Evolutionary conservation across 2,113 vertebrate species (phyloP), one percentile per base, ranked within the genome.

Genomic region (Peucedramus taeniatus): DNA sequence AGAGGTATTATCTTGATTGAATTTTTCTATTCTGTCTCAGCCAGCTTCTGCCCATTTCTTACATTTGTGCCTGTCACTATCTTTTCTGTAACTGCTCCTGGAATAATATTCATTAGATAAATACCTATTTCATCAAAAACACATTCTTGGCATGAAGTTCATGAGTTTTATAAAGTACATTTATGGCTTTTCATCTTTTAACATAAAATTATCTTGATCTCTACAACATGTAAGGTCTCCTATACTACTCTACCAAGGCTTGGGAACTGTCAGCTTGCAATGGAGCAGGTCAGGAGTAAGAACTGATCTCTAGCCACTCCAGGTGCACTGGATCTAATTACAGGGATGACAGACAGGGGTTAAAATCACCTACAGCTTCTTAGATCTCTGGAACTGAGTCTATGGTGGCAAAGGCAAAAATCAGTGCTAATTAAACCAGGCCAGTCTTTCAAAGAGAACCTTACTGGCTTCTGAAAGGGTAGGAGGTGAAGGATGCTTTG

Each of bases 1-100:
- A 72, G 71, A 92, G 39, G 79, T 94, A 85, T 51, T 50, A 66
- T 65, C 82, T 76, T 68, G 47, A 90, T n/a, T 63, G 33, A 93
- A 70, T 83, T 96, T 89, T 96, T 94, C 37, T 87, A 3, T 84
- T 89, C 40, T 85, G 27, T 83, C 53, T 94, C 50, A 79, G 45
- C 20, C 22, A 15, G 22, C 4, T 68, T 80, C 79, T 85, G 33
- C 39, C 66, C 47, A 19, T 93, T 91, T 91, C 45, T 77, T 69
- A 72, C 45, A 61, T 65, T 75, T 44, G 23, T 80, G 54, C n/a
- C 54, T 85, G 21, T 78, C 49, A 60, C 27, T 72, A 17, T 81
- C 77, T 94, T 91, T 92, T 87, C 60, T 51, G 15, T 69, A 92
- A 30, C 53, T 92, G 50, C 12, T 89, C 24, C 87, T 84, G 50